phyloP scores from a whole-genome alignment of 2,797 vertebrate species.

The Artibeus jamaicensis region DNA sequence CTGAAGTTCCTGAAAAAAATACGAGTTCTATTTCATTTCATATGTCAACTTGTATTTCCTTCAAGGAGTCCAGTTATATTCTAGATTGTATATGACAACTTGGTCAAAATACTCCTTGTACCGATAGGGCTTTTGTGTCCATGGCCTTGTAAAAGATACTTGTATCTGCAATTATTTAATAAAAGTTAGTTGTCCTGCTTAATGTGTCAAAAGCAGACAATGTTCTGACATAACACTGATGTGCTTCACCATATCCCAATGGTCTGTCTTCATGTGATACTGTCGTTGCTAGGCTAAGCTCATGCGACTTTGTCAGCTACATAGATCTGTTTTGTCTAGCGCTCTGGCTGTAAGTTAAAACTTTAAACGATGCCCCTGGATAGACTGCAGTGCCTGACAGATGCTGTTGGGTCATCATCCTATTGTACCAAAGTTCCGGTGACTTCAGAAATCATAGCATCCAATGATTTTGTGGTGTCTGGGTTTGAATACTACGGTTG shows the following conservation, averaged over 20 bases:
- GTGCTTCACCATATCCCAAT: not conserved
- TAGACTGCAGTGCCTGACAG: conserved; percentile 57
- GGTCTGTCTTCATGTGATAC: not conserved
- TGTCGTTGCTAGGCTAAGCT: conserved; percentile 47
- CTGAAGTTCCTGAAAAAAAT: not conserved
- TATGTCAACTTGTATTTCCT: conserved; percentile 31
- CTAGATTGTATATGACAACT: not conserved
- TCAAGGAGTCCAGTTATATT: not conserved
- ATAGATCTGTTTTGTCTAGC: conserved; percentile 55
- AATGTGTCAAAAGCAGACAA: conserved; percentile 31
- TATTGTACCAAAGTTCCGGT: conserved; percentile 72
- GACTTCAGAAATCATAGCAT: conserved; percentile 69
- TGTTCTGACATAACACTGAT: conserved; percentile 31
- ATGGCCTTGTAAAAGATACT: conserved; percentile 6
- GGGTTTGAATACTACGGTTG: conserved; percentile 58
- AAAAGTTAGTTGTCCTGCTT: conserved; percentile 41
- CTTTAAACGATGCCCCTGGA: conserved; percentile 30
- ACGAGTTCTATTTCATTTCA: conserved; percentile 19
- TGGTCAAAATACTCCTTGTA: conserved; percentile 28
- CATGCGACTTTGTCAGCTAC: conserved; percentile 29
- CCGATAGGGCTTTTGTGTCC: conserved; percentile 51
- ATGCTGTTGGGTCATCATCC: conserved; percentile 49
- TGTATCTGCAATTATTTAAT: conserved; percentile 55
- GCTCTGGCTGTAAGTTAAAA: conserved; percentile 44
- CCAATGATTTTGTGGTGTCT: conserved; percentile 52